These are phyloP conservation scores for Channallabes apus DNA, from an alignment of 2,797 vertebrate species.

Conservation along the genomic window DNA sequence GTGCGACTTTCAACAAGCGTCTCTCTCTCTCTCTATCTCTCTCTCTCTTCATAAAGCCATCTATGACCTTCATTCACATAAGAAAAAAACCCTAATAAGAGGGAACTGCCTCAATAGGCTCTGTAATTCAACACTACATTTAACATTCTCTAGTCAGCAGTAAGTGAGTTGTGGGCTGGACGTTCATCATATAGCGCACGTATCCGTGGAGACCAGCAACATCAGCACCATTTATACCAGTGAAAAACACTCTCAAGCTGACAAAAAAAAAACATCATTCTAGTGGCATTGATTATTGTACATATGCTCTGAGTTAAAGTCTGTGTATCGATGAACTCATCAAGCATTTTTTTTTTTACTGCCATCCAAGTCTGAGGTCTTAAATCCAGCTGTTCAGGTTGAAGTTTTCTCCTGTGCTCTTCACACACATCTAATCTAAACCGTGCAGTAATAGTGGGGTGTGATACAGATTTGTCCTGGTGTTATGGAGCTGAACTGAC, in stretches of 20 bases:
- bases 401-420: background rate
- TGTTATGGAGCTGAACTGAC: background rate
- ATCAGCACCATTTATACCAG: constrained; percentile 56
- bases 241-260: constrained; percentile 4
- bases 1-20: constrained; percentile 36
- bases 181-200: constrained; percentile 49
- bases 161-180: constrained; percentile 43
- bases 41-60: background rate
- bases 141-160: constrained; percentile 43
- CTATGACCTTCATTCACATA: background rate
- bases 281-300: constrained; percentile 9
- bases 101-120: constrained; percentile 20
- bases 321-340: background rate
- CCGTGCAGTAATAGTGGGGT: background rate
- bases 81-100: background rate
- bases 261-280: background rate
- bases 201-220: constrained; percentile 50
- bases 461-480: background rate
- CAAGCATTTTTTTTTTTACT: background rate
- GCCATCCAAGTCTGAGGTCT: background rate
- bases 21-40: constrained; percentile 6
- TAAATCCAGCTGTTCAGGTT: background rate
- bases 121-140: constrained; percentile 40
- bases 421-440: background rate
- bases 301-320: background rate